A percentile compares a stretch with the other conserved stretches of the same genome.
phyloP scores from a whole-genome alignment of 2,888 invertebrate species.

The Luffia ferchaultella region DNA sequence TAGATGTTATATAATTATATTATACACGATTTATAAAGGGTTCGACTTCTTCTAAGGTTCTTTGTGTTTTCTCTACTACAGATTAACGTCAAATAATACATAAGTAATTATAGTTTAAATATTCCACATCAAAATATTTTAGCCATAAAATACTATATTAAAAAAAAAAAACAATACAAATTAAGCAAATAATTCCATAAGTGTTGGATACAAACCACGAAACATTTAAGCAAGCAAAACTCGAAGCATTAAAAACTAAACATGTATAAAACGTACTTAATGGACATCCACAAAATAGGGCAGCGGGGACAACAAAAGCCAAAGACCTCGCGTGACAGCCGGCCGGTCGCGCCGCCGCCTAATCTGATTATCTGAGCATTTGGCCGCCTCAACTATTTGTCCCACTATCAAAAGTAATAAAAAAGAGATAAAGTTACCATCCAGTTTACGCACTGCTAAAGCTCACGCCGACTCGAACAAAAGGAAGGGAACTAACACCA shows the following conservation, averaged over 20 bases:
- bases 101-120: no score
- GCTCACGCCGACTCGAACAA: neutral
- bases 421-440: conserved; percentile 1
- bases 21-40: no score
- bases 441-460: conserved; percentile 15
- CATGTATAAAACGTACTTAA: neutral
- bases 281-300: neutral
- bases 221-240: neutral
- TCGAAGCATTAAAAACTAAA: neutral
- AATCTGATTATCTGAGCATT: conserved; percentile 42
- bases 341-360: conserved; percentile 15
- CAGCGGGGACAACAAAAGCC: neutral
- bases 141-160: no score
- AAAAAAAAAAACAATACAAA: no score
- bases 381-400: conserved; percentile 22
- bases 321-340: neutral
- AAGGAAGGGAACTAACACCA: neutral
- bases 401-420: conserved; percentile 24
- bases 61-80: no score
- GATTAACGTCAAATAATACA: no score
- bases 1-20: no score
- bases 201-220: no score
- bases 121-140: no score
- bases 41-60: no score
- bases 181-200: no score